Evolutionary conservation across 1,140 invertebrate species (phyloP), one percentile per base, ranked within the genome.

Genomic region (Drosophila suzukii): DNA sequence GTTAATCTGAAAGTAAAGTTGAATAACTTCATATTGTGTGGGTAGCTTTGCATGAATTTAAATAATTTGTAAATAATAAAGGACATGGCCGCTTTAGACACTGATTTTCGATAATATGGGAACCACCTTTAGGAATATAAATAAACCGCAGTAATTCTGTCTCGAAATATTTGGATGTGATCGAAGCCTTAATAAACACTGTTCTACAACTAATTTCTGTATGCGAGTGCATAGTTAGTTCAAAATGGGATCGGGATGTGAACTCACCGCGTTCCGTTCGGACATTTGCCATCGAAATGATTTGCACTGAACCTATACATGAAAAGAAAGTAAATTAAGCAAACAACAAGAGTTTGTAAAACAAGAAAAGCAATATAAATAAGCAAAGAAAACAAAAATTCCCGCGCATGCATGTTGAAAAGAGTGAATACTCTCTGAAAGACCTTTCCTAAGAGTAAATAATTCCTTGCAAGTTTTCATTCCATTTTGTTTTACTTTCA

Each of bases 1-100:
- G 97, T 98, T 93, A 99, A 95, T 94, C 99, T 98, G 93, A n/a
- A 91, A 75, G 54, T 57, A 67, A 6, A 70, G 39, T 43, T 60
- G 4, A 11, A 11, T 41, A 13, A 17, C 13, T 56, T 61, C 17
- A 41, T 32, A 39, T 46, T 32, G 12, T 30, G 12, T 46, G 30
- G 30, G 41, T 59, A 47, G 27, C 27, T 34, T 32, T n/a, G 6
- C 39, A 38, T 13, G 2, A 12, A 10, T 32, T 46, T 1, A 43
- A 57, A 13, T 44, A 17, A 30, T 17, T 50, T 10, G 10, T 17
- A 17, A 17, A 44, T 34, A 10, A 0, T 10, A 10, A 10, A 10
- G 2, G 32, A 8, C 7, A 2, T 1, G 0, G 8, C 2, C 8
- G 32, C 8, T 34, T 34, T 34, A 34, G 32, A 34, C 32, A 34